A percentile compares a stretch with the other conserved stretches of the same genome.
phyloP scores from a whole-genome alignment of 2,888 invertebrate species.

The Drosophila niveifrons region DNA sequence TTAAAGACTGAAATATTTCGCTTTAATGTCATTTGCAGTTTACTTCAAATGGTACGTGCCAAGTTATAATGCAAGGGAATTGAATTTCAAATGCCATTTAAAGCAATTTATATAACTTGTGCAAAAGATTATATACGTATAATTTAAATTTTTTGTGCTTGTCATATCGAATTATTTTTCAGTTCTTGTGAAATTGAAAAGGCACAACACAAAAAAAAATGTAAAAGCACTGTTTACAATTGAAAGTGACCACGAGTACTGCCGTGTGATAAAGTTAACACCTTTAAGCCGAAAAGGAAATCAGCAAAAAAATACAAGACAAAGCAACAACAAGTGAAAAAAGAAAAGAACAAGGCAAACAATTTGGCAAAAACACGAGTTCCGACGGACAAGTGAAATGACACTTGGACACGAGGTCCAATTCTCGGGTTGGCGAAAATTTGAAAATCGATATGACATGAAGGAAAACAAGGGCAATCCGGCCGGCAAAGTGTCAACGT shows the following conservation, averaged over 20 bases:
- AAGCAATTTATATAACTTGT: constrained; percentile 63
- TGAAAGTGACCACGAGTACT: constrained; percentile 37
- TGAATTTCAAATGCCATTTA: constrained; percentile 44
- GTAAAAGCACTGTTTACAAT: constrained; percentile 70
- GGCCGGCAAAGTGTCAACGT: constrained; percentile 52
- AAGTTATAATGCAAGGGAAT: constrained; percentile 37
- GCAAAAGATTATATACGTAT: constrained; percentile 27
- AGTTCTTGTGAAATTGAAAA: constrained; percentile 58
- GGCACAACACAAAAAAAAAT: constrained; percentile 31
- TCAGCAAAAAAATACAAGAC: constrained; percentile 37
- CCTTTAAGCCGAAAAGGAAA: constrained; percentile 75
- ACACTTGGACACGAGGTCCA: constrained; percentile 72
- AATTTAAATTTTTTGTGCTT: constrained; percentile 18
- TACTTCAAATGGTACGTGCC: constrained; percentile 62
- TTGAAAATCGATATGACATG: constrained; percentile 79
- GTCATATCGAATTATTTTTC: constrained; percentile 68
- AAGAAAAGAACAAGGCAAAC: constrained; percentile 16
- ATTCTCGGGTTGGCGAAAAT: constrained; percentile 59
- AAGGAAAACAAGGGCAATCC: constrained; percentile 66
- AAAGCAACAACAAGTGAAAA: constrained; percentile 22
- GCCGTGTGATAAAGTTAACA: constrained; percentile 75
- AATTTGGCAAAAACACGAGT: constrained; percentile 71
- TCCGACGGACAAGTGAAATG: constrained; percentile 67
- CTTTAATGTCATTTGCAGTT: constrained; percentile 23
- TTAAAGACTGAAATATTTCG: constrained; percentile 7